Base-by-base conservation (phyloP, 2,888 invertebrate species). In the Callinectes sapidus region DNA sequence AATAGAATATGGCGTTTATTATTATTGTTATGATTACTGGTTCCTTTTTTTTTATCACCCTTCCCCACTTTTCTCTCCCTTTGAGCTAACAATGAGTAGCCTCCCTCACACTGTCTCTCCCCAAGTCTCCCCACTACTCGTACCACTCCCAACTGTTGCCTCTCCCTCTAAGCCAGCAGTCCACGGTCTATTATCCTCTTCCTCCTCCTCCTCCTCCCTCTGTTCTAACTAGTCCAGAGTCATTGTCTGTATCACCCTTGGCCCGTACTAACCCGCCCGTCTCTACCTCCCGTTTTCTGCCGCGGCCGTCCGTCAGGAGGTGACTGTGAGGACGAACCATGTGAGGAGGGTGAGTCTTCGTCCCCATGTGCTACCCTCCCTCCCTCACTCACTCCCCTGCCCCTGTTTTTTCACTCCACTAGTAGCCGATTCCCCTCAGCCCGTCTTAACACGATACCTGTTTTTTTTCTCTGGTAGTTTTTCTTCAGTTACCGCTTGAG, bases 261-360 rank as follows among this genome's bases (percentile, higher is more conserved):
- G 55, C 77, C 89, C 54, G 61, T 89, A 89, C 89, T 89, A 89
- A 89, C 89, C 89, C 77, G 89, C 89, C 39, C 77, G 89, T 89
- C 89, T 89, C 89, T 89, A 77, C 77, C 77, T 77, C 89, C 77
- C 89, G 89, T 89, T 71, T 77, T 66, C 35, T 77, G 89, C 89
- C 28, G 71, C 81, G 81, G 35, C 48, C 89, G 77, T 42, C 77
- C 89, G 77, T 77, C 91, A 91, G 86, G 91, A 91, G 87, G 91
- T 91, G 91, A 91, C 85, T 91, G 91, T 91, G 61, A 85, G 87
- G 91, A 91, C 61, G 91, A 91, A 86, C 91, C 87, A 91, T 91
- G 91, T 55, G 86, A 87, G 87, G 91, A 85, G 91, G 91, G 91
- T 90, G 90, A 91, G 91, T 91, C 91, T 42, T 39, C 85, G 35